Evolutionary conservation across 2,888 invertebrate species (phyloP).

Genomic region (Cheilosia variabilis): DNA sequence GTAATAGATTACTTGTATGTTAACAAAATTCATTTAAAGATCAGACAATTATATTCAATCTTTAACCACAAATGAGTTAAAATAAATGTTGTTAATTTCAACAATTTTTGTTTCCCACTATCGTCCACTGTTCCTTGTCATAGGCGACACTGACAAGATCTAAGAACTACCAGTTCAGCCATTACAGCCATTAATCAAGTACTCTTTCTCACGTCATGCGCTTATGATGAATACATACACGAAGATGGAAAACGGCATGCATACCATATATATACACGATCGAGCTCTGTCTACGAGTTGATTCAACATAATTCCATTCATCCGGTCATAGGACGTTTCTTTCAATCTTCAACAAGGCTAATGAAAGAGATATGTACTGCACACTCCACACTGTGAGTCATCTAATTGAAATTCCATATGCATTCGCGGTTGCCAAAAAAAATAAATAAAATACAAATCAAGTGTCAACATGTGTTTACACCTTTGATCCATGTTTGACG

Average conservation of each 20-base stretch:
- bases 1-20: too few species aligned
- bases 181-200: conserved; percentile 63
- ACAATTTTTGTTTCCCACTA: not conserved
- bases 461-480: conserved; percentile 1
- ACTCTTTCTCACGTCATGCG: conserved; percentile 50
- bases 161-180: conserved; percentile 52
- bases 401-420: conserved; percentile 51
- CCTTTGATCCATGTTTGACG: not conserved
- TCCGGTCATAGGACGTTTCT: conserved; percentile 39
- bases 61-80: too few species aligned
- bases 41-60: too few species aligned
- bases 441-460: not conserved
- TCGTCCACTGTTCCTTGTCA: not conserved
- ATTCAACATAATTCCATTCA: conserved; percentile 67
- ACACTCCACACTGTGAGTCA: not conserved
- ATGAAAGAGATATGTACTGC: not conserved
- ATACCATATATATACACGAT: conserved; percentile 27
- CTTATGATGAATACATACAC: conserved; percentile 9
- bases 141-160: conserved; percentile 24
- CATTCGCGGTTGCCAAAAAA: conserved; percentile 51
- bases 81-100: too few species aligned
- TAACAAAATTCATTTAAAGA: too few species aligned
- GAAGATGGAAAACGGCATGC: not conserved
- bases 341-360: not conserved
- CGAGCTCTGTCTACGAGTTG: conserved; percentile 45